Evolutionary conservation across 2,113 vertebrate genomes (phyloP), one percentile per base, ranked within the genome.

Genomic region (Coracopsis vasa): DNA sequence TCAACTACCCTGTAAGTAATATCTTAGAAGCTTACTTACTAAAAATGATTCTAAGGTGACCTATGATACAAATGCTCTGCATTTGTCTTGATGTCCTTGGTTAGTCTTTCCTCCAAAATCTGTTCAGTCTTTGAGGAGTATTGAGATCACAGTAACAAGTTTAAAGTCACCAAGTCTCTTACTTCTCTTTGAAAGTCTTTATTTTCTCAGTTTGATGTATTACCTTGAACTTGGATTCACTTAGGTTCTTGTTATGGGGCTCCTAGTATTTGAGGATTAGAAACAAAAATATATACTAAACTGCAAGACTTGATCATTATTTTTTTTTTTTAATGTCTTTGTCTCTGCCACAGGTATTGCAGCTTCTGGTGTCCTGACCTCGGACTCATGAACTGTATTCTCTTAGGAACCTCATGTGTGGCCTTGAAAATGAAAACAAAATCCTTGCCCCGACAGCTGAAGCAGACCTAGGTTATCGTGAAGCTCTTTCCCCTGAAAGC

Each of bases 401-500:
- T 74, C 5, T 44, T 71, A 16, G 11, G 6, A 79, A 50, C 19
- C 45, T 84, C 20, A 18, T 77, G 61, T 56, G 4, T 37, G 77
- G n/a, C 29, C 23, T 85, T 82, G 61, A 78, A 80, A 82, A 62
- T 8, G 5, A 58, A 64, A 39, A 42, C 25, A 80, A 74, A 75
- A 71, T 66, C 29, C 35, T 90, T 75, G 66, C 35, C 35, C 19
- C 27, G 41, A 35, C 33, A 90, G 62, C 18, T 23, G 70, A 66
- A 79, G 45, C 7, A 15, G 0, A 0, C 39, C n/a, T 66, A n/a
- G 15, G 31, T 79, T 75, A 12, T 66, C 2, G 6, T 19, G 3
- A 61, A 47, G 87, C 23, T 51, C 21, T 73, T 28, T 54, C n/a
- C 70, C 41, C 29, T 54, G 28, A 90, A 88, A 82, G 72, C 48